Base-by-base conservation (phyloP, 2,113 vertebrate genomes). In the Struthio camelus region DNA sequence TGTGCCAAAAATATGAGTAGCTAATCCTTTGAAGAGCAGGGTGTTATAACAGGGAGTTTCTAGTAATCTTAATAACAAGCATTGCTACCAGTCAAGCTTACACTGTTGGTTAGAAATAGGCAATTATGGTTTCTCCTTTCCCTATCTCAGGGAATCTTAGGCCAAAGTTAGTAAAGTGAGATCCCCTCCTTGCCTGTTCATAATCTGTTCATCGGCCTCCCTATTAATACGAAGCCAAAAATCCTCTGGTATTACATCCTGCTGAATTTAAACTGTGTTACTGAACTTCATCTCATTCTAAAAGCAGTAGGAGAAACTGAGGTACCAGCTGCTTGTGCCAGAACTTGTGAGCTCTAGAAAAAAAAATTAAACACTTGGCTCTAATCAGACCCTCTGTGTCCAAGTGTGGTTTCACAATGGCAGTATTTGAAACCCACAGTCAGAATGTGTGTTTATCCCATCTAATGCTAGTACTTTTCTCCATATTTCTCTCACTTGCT, bases 351-450 rank as follows among this genome's bases (percentile, higher is more conserved):
- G 36, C 62, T 62, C 40, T 80, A 77, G 30, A 84, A 80, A 95
- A 80, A n/a, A 65, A 42, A 34, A 34, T 15, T 48, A 46, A 95
- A 65, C 27, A 27, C 11, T 81, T 80, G 59, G 54, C 64, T 78
- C 40, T 78, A 58, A 77, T 80, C 50, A 86, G 42, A 69, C 22
- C 59, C 6, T 27, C n/a, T 38, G 10, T 80, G 32, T 95, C n/a
- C 67, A 72, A 95, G 87, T 82, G 84, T 93, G 86, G 88, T 87
- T 67, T 92, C 83, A 80, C 48, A 48, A 66, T 90, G 79, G 61
- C 75, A 90, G 40, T 73, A 62, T 83, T 92, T 95, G 96, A 83
- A 97, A 76, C 32, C 38, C 59, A 83, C n/a, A 85, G 51, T 96
- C 69, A 65, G 27, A 89, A 87, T 79, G 90, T 85, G 84, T 36